phyloP scores from a whole-genome alignment of 1,140 invertebrate species.

The Berghia stephanieae region DNA sequence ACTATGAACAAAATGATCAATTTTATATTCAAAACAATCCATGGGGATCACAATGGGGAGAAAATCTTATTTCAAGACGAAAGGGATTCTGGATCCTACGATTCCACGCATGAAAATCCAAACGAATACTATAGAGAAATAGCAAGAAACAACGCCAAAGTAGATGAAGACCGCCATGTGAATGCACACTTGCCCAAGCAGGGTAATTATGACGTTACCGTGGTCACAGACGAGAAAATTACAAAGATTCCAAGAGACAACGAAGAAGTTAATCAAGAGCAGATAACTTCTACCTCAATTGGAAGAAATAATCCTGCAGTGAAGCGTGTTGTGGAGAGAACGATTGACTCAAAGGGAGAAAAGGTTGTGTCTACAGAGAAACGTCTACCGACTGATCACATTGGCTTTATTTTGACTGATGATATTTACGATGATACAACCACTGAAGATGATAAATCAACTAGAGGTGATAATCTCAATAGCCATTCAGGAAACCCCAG shows the following conservation, averaged over 20 bases:
- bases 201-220: neutral
- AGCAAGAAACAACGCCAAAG: too few relatives aligned
- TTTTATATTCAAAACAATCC: too few relatives aligned
- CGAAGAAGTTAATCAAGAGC: neutral
- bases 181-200: too few relatives aligned
- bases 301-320: neutral
- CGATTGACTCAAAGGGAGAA: neutral
- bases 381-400: neutral
- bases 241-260: neutral
- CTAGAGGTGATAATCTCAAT: too few relatives aligned
- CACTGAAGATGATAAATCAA: too few relatives aligned
- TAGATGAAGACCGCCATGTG: too few relatives aligned
- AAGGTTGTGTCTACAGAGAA: neutral
- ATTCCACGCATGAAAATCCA: neutral
- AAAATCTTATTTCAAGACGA: too few relatives aligned
- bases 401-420: neutral
- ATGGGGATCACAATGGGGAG: too few relatives aligned
- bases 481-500: too few relatives aligned
- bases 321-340: neutral
- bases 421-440: neutral
- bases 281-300: neutral
- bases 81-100: too few relatives aligned
- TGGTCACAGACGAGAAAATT: neutral
- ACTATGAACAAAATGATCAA: too few relatives aligned
- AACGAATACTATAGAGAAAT: too few relatives aligned